Percentiles rank a stretch among this genome's conserved stretches.
These are phyloP conservation scores for Labeo calbasu DNA, from an alignment of 2,797 vertebrate genomes.

Conservation along the genomic window DNA sequence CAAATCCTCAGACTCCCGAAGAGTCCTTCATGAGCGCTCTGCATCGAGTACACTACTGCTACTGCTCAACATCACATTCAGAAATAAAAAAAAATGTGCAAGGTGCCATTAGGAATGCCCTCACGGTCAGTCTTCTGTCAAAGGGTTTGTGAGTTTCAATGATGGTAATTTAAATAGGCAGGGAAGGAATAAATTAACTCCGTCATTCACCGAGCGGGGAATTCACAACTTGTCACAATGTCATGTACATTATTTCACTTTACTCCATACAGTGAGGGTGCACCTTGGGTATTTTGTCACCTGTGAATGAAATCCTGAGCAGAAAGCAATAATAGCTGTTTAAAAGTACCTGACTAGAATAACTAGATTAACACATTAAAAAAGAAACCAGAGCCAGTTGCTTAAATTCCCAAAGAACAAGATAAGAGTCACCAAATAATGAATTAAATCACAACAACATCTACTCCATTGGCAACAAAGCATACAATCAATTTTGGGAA, in stretches of 20 bases:
- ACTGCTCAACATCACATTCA: not conserved
- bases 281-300: conserved; percentile 20
- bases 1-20: not conserved
- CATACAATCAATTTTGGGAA: not conserved
- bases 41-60: not conserved
- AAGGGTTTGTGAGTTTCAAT: conserved; percentile 25
- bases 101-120: conserved; percentile 23
- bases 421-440: not conserved
- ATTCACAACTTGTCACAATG: conserved; percentile 37
- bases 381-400: not conserved
- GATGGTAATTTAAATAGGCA: conserved; percentile 46
- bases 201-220: conserved; percentile 33
- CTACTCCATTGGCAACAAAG: not conserved
- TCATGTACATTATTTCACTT: conserved; percentile 41
- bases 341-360: conserved; percentile 20
- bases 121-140: conserved; percentile 29
- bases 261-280: not conserved
- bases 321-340: conserved; percentile 5
- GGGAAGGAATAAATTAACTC: conserved; percentile 38
- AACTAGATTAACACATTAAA: conserved; percentile 1
- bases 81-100: conserved; percentile 9
- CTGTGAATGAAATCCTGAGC: not conserved
- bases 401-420: not conserved
- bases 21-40: not conserved
- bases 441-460: not conserved